Base-by-base conservation (phyloP, 2,888 invertebrate genomes). In the Ennomos fuscantarius region DNA sequence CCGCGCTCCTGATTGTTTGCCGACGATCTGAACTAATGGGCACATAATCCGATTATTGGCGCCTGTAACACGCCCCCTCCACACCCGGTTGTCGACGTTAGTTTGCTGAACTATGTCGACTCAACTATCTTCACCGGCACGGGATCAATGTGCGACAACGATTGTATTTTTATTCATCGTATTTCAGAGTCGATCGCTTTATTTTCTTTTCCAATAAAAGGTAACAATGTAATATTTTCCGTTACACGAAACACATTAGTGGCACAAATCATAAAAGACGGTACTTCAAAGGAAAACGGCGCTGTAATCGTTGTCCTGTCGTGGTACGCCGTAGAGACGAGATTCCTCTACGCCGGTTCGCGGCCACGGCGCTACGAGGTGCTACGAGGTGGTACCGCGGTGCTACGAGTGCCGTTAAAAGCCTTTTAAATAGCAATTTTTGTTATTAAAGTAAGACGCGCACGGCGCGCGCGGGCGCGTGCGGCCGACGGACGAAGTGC, bases 1-100 rank as follows among this genome's bases (percentile, higher is more conserved):
- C 24, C 24, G 2, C 6, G n/a, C n/a, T 13, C 42, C 15, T 24
- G 36, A 35, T 11, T 35, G 40, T 40, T 53, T 53, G 41, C 53
- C 5, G 34, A 40, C 34, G 35, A 31, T 31, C 35, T 24, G 3
- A 8, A 15, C 41, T 53, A 46, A 53, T 53, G 45, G 24, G 12
- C 8, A 34, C 40, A n/a, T 46, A 53, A 53, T 53, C 46, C 53
- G 35, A 46, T 53, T 35, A 53, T 31, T n/a, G 53, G 31, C 15
- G 35, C 34, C 40, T 41, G 53, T 3, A 35, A 45, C 53, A 53
- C 53, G 53, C 46, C 40, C 52, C 10, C 45, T 11, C 32, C 24
- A 36, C 24, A 36, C 24, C 46, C 15, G 46, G 24, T 46, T 8
- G 35, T 46, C 46, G 12, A 9, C 36, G 11, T 11, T 46, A 46